phyloP scores from a whole-genome alignment of 2,113 vertebrate species.

The Rissa tridactyla region DNA sequence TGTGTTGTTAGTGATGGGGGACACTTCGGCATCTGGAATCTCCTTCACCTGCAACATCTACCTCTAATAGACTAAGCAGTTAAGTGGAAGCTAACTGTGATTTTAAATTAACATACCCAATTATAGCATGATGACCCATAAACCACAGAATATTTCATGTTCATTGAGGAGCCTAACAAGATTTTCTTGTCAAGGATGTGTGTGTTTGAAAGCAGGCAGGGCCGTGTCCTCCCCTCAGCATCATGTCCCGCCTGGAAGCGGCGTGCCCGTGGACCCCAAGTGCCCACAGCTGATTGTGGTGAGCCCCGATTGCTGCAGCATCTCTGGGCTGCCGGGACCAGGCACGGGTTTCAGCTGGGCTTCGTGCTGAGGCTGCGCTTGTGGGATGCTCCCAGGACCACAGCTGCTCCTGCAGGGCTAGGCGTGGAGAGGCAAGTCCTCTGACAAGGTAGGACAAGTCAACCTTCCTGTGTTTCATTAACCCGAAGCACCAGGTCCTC shows the following conservation, averaged over 20 bases:
- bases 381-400: not conserved
- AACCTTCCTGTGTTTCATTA: not conserved
- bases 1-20: accelerated
- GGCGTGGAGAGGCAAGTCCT: not conserved
- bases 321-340: not conserved
- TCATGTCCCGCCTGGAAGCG: not conserved
- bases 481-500: not conserved
- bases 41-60: not conserved
- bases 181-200: not conserved
- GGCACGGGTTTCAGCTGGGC: not conserved
- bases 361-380: not conserved
- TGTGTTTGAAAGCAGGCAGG: not conserved
- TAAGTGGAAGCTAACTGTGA: not conserved
- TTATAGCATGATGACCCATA: not conserved
- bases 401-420: accelerated
- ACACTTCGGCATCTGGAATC: not conserved
- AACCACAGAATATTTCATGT: not conserved
- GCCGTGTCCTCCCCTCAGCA: not conserved
- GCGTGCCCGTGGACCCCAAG: not conserved
- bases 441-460: not conserved
- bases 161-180: not conserved
- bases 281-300: not conserved
- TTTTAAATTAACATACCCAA: not conserved
- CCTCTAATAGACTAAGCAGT: not conserved
- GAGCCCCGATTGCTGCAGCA: not conserved